Conservation (phyloP, 2,888 invertebrate genomes). For the Molanna angustata region DNA sequence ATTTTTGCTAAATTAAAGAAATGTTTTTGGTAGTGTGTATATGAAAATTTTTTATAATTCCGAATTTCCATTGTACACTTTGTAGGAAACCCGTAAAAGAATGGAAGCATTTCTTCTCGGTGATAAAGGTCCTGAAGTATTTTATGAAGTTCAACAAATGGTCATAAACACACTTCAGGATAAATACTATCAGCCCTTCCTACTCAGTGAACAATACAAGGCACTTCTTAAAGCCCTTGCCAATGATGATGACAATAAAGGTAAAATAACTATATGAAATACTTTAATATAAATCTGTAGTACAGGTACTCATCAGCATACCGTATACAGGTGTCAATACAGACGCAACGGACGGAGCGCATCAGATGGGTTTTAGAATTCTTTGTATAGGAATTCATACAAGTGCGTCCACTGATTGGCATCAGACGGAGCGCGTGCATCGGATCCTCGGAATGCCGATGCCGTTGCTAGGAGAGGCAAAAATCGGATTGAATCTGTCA, state of each 20-base stretch:
- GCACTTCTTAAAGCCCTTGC: slow-evolving; percentile 66
- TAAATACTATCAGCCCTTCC: slow-evolving; percentile 85
- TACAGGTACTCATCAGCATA: too few relatives aligned
- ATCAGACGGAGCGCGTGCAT: too few relatives aligned
- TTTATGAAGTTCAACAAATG: slow-evolving; percentile 81
- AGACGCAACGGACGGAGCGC: too few relatives aligned
- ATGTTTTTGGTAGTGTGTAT: not conserved
- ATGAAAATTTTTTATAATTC: not conserved
- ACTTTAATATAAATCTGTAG: too few relatives aligned
- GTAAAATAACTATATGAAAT: too few relatives aligned
- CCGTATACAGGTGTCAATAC: too few relatives aligned
- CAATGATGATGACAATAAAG: slow-evolving; percentile 56
- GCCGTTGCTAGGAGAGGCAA: too few relatives aligned
- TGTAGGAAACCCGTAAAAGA: slow-evolving; percentile 67
- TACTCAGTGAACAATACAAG: slow-evolving; percentile 82
- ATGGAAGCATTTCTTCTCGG: slow-evolving; percentile 88
- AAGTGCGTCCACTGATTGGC: too few relatives aligned
- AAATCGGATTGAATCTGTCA: too few relatives aligned
- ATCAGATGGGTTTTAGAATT: too few relatives aligned
- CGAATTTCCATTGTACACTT: slow-evolving; percentile 10
- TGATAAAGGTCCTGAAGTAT: slow-evolving; percentile 83
- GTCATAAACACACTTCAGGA: slow-evolving; percentile 79
- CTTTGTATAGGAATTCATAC: too few relatives aligned
- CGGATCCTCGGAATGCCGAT: too few relatives aligned
- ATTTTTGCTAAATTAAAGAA: not conserved